Conservation (phyloP, 2,797 vertebrate genomes). For the Erithacus rubecula region DNA sequence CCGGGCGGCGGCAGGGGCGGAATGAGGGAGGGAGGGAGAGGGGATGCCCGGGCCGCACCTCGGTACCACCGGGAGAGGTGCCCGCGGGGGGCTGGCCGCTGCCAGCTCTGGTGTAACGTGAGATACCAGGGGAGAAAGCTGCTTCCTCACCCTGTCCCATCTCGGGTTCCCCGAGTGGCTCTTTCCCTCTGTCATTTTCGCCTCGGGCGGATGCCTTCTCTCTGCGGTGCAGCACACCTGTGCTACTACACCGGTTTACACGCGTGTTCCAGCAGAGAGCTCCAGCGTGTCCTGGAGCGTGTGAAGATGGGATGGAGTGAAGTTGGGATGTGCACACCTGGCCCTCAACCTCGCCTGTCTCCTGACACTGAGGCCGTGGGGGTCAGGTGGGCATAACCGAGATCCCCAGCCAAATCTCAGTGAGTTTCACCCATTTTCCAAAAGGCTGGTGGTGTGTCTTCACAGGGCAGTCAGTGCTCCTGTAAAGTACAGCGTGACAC, state of each 20-base stretch:
- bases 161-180: background rate
- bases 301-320: background rate
- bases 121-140: background rate
- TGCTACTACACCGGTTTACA: background rate
- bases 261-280: background rate
- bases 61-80: background rate
- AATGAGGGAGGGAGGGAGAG: no score
- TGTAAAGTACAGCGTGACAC: fast-evolving
- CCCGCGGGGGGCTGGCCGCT: background rate
- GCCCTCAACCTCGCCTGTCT: fast-evolving
- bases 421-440: background rate
- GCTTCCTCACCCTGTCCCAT: background rate
- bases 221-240: background rate
- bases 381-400: background rate
- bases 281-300: background rate
- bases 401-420: background rate
- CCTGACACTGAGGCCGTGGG: background rate
- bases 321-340: background rate
- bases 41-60: background rate
- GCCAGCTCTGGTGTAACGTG: background rate
- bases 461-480: fast-evolving
- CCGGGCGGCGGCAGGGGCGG: no score
- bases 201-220: fast-evolving
- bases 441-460: background rate
- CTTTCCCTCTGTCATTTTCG: background rate